Conservation (phyloP, 2,113 vertebrate species). For the Istiophorus platypterus region DNA sequence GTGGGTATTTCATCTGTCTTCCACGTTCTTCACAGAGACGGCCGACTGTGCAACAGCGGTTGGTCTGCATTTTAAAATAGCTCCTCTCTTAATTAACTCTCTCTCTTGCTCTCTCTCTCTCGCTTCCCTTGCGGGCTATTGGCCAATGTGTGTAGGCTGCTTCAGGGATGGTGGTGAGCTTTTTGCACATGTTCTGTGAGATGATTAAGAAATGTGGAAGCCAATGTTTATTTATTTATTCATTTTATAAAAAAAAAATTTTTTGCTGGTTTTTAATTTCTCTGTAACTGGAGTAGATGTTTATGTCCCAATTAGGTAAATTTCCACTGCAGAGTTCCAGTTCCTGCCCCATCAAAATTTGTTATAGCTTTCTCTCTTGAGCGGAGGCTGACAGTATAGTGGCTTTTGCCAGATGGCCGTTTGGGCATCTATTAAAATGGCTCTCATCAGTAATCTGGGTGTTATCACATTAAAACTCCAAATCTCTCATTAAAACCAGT, state of each 20-base stretch:
- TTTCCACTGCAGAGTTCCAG: neutral
- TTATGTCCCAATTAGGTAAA: constrained; percentile 11
- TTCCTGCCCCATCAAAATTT: too few relatives aligned
- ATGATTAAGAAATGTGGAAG: constrained; percentile 27
- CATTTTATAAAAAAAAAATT: too few relatives aligned
- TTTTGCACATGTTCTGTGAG: constrained; percentile 39
- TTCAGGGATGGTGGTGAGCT: constrained; percentile 44
- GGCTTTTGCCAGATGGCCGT: neutral
- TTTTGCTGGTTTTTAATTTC: constrained; percentile 16
- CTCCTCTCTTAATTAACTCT: constrained; percentile 67
- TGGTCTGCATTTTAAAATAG: constrained; percentile 60
- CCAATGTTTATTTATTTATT: too few relatives aligned
- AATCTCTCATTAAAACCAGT: too few relatives aligned
- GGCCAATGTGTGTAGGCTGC: constrained; percentile 52
- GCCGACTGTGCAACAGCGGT: constrained; percentile 43
- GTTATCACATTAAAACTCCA: too few relatives aligned
- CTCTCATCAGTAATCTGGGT: neutral
- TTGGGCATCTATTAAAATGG: neutral
- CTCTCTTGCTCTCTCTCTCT: too few relatives aligned
- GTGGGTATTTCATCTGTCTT: constrained; percentile 19
- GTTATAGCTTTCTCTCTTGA: neutral
- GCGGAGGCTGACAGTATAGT: neutral
- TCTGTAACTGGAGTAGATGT: constrained; percentile 19
- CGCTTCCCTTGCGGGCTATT: constrained; percentile 50
- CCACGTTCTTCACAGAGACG: constrained; percentile 29